A percentile compares a stretch with the other conserved stretches of the same genome.
Evolutionary conservation across 1,140 invertebrate species (phyloP).

Genomic region (Pogonognathellus flavescens): DNA sequence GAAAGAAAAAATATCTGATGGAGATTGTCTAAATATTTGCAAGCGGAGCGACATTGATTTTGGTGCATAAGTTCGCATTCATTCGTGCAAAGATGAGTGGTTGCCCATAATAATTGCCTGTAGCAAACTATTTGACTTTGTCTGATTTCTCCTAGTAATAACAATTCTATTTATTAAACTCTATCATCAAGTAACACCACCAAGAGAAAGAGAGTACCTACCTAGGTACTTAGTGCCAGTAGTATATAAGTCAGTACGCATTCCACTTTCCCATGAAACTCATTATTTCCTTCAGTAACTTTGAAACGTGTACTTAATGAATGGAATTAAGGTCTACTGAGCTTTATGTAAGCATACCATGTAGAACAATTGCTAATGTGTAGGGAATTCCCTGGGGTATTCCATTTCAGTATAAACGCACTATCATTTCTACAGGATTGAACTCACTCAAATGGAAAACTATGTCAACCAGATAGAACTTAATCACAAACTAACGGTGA

Average conservation of each 20-base stretch:
- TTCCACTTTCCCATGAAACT: conserved; percentile 3
- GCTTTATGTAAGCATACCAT: conserved; percentile 8
- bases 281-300: conserved; percentile 33
- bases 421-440: not conserved
- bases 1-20: too few relatives aligned
- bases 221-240: too few relatives aligned
- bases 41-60: too few relatives aligned
- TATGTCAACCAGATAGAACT: conserved; percentile 9
- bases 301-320: conserved; percentile 34
- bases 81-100: too few relatives aligned
- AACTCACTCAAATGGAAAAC: conserved; percentile 18
- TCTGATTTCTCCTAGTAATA: not conserved
- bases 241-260: not conserved
- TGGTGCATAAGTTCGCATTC: too few relatives aligned
- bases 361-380: not conserved
- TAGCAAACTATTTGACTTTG: conserved; percentile 15
- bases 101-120: not conserved
- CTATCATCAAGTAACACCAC: not conserved
- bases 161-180: not conserved
- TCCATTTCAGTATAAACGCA: conserved; percentile 5
- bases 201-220: not conserved
- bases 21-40: too few relatives aligned
- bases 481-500: too few relatives aligned
- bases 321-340: conserved; percentile 26
- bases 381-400: not conserved